A percentile compares a stretch with the other conserved stretches of the same genome.
phyloP scores from a whole-genome alignment of 1,140 invertebrate species.

The Dinothrombium tinctorium region DNA sequence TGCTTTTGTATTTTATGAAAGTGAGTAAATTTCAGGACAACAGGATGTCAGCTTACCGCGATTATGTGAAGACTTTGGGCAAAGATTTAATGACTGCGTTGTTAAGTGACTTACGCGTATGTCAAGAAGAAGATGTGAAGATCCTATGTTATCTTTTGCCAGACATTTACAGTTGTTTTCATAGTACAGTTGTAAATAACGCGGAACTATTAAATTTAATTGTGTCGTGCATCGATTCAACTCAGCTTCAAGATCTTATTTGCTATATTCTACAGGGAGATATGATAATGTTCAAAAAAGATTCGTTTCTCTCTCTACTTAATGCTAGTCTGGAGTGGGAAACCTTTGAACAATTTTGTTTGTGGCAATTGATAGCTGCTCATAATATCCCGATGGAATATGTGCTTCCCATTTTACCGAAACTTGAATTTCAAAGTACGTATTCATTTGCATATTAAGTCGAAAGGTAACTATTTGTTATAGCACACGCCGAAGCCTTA shows the following conservation, averaged over 20 bases:
- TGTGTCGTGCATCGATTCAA: slow-evolving; percentile 61
- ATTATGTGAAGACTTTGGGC: slow-evolving; percentile 13
- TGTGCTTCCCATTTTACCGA: slow-evolving; percentile 64
- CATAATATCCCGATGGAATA: slow-evolving; percentile 74
- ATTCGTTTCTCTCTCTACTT: slow-evolving; percentile 25
- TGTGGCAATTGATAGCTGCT: slow-evolving; percentile 80
- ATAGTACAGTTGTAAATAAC: slow-evolving; percentile 58
- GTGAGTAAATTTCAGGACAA: slow-evolving; percentile 26
- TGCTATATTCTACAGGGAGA: slow-evolving; percentile 73
- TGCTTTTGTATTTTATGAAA: slow-evolving; percentile 63
- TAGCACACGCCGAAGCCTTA: slow-evolving; percentile 67
- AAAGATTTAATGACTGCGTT: slow-evolving; percentile 14
- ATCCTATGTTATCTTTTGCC: slow-evolving; percentile 71
- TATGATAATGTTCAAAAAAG: slow-evolving; percentile 28
- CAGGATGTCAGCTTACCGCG: slow-evolving; percentile 15
- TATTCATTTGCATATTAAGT: no score
- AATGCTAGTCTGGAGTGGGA: slow-evolving; percentile 73
- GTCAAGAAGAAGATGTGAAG: slow-evolving; percentile 62
- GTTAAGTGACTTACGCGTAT: slow-evolving; percentile 22
- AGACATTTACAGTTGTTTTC: slow-evolving; percentile 63
- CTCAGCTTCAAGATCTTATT: slow-evolving; percentile 57
- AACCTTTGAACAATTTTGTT: slow-evolving; percentile 82
- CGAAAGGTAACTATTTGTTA: no score
- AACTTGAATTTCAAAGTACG: slow-evolving; percentile 42
- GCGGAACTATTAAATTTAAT: slow-evolving; percentile 58